Conservation (phyloP, 1,140 invertebrate species). For the Thereuonema tuberculata region DNA sequence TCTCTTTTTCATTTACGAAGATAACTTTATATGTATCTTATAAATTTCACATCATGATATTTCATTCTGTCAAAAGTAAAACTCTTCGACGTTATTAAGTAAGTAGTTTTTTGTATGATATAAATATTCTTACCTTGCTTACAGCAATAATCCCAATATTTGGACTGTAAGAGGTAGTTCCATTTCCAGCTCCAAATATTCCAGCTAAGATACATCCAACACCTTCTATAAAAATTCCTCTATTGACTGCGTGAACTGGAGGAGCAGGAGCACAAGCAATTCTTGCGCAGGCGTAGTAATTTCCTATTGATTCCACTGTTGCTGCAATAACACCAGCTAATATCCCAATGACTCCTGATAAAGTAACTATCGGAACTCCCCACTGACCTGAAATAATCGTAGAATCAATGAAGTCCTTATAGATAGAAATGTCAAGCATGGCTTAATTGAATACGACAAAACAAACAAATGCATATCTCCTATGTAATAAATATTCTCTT, state of each 20-base stretch:
- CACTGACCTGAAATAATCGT: conserved; percentile 47
- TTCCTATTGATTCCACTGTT: conserved; percentile 71
- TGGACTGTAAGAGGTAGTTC: conserved; percentile 26
- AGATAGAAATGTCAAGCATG: too few species aligned
- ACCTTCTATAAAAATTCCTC: conserved; percentile 27
- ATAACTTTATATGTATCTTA: too few species aligned
- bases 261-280: conserved; percentile 36
- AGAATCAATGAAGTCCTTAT: too few species aligned
- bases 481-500: too few species aligned
- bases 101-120: too few species aligned
- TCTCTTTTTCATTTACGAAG: too few species aligned
- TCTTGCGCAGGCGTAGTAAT: conserved; percentile 71
- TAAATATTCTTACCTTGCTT: conserved; percentile 70
- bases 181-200: conserved; percentile 27
- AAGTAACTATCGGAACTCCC: conserved; percentile 60
- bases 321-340: conserved; percentile 68
- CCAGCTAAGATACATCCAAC: conserved; percentile 27
- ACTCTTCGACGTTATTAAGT: too few species aligned
- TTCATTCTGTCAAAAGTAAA: too few species aligned
- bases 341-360: conserved; percentile 64
- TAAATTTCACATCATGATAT: too few species aligned
- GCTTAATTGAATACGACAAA: too few species aligned
- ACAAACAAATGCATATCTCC: too few species aligned
- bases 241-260: conserved; percentile 24
- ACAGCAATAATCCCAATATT: too few species aligned